Evolutionary conservation across 2,113 vertebrate genomes (phyloP).

Genomic region (Urocynchramus pylzowi): DNA sequence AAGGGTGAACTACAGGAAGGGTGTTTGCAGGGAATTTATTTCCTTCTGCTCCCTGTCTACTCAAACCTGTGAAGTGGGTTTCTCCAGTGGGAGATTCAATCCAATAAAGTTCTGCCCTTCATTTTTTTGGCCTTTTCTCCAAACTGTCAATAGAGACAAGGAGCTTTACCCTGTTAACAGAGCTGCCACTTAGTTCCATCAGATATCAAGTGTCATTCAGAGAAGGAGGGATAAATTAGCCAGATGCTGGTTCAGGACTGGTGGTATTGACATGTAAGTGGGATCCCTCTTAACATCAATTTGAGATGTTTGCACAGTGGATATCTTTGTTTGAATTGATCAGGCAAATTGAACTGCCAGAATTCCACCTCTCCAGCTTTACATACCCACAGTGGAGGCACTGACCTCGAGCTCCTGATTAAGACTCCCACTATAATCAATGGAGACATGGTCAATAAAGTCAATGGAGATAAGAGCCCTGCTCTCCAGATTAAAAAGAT

Average conservation of each 20-base stretch:
- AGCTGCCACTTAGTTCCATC: background rate
- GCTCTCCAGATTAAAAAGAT: slow-evolving; percentile 30
- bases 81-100: background rate
- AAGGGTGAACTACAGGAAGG: background rate
- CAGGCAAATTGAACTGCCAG: background rate
- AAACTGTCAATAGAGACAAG: background rate
- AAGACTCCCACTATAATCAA: background rate
- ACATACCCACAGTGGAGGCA: background rate
- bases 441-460: slow-evolving; percentile 26
- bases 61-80: background rate
- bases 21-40: background rate
- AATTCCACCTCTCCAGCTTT: background rate
- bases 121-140: background rate
- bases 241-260: background rate
- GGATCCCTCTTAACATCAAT: background rate
- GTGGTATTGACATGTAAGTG: background rate
- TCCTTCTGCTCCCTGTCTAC: background rate
- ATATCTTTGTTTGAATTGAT: background rate
- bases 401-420: slow-evolving; percentile 20
- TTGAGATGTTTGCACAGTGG: background rate
- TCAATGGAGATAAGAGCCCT: slow-evolving; percentile 43
- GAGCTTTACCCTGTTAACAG: background rate
- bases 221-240: background rate
- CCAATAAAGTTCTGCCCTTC: background rate
- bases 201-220: background rate